Conservation (phyloP, 2,113 vertebrate species). For the Anas platyrhynchos region DNA sequence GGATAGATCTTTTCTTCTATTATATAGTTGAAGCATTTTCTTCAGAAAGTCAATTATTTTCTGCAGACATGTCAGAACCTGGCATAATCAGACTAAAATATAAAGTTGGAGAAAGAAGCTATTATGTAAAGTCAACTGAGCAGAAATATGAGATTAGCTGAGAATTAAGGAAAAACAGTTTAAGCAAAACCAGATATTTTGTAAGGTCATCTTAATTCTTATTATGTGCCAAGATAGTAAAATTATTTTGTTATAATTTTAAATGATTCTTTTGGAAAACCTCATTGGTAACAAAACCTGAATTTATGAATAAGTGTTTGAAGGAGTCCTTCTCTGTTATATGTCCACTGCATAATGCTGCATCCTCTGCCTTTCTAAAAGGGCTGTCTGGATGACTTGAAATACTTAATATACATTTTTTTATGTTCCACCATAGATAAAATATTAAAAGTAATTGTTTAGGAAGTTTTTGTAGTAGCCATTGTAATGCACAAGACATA, state of each 20-base stretch:
- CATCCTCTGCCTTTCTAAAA: neutral
- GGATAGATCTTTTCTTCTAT: neutral
- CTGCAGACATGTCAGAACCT: neutral
- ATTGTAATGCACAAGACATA: neutral
- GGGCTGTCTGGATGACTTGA: neutral
- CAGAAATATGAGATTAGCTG: neutral
- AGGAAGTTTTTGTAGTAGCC: neutral
- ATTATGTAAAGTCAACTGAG: neutral
- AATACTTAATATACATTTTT: neutral
- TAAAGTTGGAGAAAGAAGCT: neutral
- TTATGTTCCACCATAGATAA: neutral
- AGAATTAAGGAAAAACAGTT: neutral
- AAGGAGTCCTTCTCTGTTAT: neutral
- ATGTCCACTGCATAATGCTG: rapidly evolving
- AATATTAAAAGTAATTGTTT: neutral
- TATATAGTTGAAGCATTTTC: neutral
- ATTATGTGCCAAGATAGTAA: neutral
- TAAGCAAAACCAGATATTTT: neutral
- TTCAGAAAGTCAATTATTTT: neutral
- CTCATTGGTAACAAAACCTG: neutral
- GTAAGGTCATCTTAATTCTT: neutral
- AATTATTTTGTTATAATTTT: neutral
- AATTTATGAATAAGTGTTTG: neutral
- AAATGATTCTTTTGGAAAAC: neutral
- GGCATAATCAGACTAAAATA: neutral